Conservation (phyloP, 2,888 invertebrate genomes). For the Rhogogaster chlorosoma region DNA sequence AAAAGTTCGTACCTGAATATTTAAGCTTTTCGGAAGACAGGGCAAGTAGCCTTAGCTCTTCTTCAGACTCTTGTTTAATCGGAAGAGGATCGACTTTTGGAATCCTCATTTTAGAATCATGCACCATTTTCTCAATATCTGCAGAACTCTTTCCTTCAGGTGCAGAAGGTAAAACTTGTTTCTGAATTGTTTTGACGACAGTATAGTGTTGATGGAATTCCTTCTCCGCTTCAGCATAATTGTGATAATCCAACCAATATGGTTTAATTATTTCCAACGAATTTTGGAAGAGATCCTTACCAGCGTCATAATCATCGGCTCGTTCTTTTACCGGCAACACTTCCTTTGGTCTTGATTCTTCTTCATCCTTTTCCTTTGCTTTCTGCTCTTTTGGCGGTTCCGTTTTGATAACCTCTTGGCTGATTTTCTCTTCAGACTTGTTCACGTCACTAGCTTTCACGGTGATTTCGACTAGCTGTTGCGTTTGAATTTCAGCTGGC, state of each 20-base stretch:
- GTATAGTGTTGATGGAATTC: conserved; percentile 68
- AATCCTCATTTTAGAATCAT: conserved; percentile 70
- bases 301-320: conserved; percentile 1
- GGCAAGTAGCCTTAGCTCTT: conserved; percentile 56
- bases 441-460: neutral
- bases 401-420: neutral
- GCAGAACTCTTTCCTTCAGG: conserved; percentile 54
- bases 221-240: conserved; percentile 68
- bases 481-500: neutral
- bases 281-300: conserved; percentile 26
- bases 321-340: neutral
- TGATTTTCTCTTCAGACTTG: conserved; percentile 6
- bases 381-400: neutral
- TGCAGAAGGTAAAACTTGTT: conserved; percentile 59
- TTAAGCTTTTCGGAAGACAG: conserved; percentile 60
- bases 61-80: conserved; percentile 37
- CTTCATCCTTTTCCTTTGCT: neutral
- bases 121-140: conserved; percentile 68
- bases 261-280: conserved; percentile 60
- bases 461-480: neutral
- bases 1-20: conserved; percentile 60
- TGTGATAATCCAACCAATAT: conserved; percentile 70
- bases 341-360: neutral
- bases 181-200: conserved; percentile 64
- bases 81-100: conserved; percentile 36